phyloP scores from a whole-genome alignment of 92 coral and sea anemone genomes.

The Siderastrea radians region DNA sequence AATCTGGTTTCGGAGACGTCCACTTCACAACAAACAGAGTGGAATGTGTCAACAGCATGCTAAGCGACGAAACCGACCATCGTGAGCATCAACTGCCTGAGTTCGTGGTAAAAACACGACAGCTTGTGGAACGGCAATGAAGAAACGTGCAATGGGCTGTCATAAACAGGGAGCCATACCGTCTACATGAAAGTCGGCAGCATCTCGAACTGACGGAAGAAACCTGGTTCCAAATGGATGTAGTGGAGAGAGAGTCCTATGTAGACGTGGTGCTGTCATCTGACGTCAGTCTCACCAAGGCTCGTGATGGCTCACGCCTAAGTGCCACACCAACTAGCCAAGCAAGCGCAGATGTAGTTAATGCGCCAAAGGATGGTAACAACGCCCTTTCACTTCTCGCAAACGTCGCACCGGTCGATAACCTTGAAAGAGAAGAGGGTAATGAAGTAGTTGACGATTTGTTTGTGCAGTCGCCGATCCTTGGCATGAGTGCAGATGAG shows the following conservation, averaged over 20 bases:
- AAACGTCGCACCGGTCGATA: slow-evolving; percentile 31
- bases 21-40: slow-evolving; percentile 33
- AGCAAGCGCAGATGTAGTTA: neutral
- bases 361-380: neutral
- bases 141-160: slow-evolving; percentile 52
- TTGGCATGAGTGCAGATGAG: slow-evolving; percentile 27
- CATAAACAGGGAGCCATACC: slow-evolving; percentile 56
- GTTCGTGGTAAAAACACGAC: slow-evolving; percentile 21
- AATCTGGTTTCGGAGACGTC: slow-evolving; percentile 31
- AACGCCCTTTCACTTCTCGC: slow-evolving; percentile 40
- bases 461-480: slow-evolving; percentile 26
- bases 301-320: neutral
- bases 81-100: neutral
- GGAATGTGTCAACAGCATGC: slow-evolving; percentile 51
- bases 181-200: slow-evolving; percentile 4
- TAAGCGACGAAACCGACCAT: slow-evolving; percentile 20
- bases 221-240: slow-evolving; percentile 45
- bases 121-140: slow-evolving; percentile 37
- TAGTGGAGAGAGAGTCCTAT: slow-evolving; percentile 33
- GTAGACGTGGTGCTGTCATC: slow-evolving; percentile 14
- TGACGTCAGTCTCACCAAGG: slow-evolving; percentile 7
- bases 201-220: slow-evolving; percentile 39
- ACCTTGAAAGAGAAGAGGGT: slow-evolving; percentile 25
- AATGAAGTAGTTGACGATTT: slow-evolving; percentile 24
- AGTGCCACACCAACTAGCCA: slow-evolving; percentile 31